These are phyloP conservation scores for Equus przewalskii DNA, from an alignment of 2,113 vertebrate genomes.

Conservation along the genomic window DNA sequence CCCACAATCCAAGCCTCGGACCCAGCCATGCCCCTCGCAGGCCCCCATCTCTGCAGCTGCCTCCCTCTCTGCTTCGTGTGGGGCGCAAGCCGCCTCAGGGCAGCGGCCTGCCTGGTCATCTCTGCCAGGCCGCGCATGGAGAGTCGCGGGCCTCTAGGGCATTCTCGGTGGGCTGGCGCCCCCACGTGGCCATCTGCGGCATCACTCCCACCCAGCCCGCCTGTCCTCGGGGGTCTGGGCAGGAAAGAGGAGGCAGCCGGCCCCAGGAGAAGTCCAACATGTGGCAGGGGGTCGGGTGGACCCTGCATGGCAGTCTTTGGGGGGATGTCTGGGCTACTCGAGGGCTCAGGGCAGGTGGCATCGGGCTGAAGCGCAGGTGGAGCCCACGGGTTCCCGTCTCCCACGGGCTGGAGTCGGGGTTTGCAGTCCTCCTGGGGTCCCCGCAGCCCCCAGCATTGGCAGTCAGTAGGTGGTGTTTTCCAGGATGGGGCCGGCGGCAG, in stretches of 20 bases:
- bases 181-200: neutral
- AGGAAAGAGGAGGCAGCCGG: too few relatives aligned
- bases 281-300: fast-evolving
- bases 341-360: fast-evolving
- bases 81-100: neutral
- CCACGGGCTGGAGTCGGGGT: neutral
- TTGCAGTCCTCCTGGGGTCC: fast-evolving
- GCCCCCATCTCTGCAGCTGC: neutral
- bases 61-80: neutral
- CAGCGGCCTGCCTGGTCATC: fast-evolving
- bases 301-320: fast-evolving
- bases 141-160: fast-evolving
- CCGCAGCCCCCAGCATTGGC: fast-evolving
- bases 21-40: too few relatives aligned
- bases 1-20: too few relatives aligned
- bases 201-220: fast-evolving
- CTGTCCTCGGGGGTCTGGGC: fast-evolving
- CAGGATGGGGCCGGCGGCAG: neutral
- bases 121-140: too few relatives aligned
- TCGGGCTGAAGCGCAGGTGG: fast-evolving
- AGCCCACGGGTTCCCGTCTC: fast-evolving
- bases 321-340: neutral
- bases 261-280: neutral
- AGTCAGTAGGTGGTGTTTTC: fast-evolving
- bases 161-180: neutral